Conservation (phyloP, 2,888 invertebrate genomes). For the Cosmopolites sordidus region DNA sequence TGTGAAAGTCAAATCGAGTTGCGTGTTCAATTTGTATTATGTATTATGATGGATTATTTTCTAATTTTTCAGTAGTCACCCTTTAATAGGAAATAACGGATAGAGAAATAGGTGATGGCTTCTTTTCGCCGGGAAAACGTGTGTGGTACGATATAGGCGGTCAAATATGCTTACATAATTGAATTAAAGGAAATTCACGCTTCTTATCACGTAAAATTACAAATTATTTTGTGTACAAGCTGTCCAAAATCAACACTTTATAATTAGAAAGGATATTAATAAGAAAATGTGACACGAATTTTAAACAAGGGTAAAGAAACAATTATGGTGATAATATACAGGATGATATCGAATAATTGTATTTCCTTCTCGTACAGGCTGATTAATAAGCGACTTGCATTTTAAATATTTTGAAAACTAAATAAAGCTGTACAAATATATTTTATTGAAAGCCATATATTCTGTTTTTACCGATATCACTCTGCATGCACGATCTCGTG, state of each 20-base stretch:
- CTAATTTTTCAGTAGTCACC: background rate
- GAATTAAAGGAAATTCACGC: background rate
- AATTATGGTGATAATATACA: too few species aligned
- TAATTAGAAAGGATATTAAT: background rate
- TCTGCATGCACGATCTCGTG: too few species aligned
- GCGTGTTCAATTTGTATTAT: background rate
- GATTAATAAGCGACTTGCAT: too few species aligned
- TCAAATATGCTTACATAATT: too few species aligned
- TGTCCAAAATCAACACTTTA: background rate
- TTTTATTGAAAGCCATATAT: too few species aligned
- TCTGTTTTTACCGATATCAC: too few species aligned
- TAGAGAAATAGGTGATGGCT: too few species aligned
- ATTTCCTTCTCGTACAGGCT: background rate
- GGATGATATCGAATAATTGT: background rate
- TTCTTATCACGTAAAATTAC: background rate
- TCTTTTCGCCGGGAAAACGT: too few species aligned
- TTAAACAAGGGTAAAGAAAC: too few species aligned
- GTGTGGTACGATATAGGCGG: too few species aligned
- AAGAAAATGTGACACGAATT: background rate
- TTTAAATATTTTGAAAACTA: too few species aligned
- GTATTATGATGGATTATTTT: background rate
- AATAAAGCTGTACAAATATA: too few species aligned
- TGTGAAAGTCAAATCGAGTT: background rate
- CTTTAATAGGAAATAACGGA: background rate
- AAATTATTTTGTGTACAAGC: background rate